Evolutionary conservation across 2,888 invertebrate genomes (phyloP).

Genomic region (Schizotus pectinicornis): DNA sequence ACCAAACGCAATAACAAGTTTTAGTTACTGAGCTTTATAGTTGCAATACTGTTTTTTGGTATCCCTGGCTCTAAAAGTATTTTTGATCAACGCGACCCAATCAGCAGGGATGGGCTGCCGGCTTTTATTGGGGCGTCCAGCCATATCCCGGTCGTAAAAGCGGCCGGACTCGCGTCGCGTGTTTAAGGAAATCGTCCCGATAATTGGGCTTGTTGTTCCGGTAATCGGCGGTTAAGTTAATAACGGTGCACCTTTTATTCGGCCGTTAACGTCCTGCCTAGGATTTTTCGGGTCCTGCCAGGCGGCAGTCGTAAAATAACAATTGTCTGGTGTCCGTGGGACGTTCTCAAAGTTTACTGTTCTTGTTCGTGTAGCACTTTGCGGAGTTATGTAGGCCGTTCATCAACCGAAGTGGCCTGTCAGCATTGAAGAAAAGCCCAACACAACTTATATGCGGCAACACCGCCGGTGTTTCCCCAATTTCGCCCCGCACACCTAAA

Average conservation of each 20-base stretch:
- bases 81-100: too few species aligned
- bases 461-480: not conserved
- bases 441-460: constrained; percentile 3
- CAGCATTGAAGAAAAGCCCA: constrained; percentile 29
- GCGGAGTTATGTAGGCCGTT: constrained; percentile 47
- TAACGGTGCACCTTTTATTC: constrained; percentile 1
- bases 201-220: constrained; percentile 3
- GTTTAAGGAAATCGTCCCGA: not conserved
- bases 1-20: too few species aligned
- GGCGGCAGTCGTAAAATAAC: constrained; percentile 16
- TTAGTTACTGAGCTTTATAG: too few species aligned
- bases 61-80: too few species aligned
- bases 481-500: constrained; percentile 1
- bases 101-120: too few species aligned
- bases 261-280: not conserved
- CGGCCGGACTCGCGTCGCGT: too few species aligned
- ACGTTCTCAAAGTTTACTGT: constrained; percentile 22
- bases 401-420: constrained; percentile 50
- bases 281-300: not conserved
- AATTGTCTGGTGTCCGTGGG: constrained; percentile 18
- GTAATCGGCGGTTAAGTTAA: constrained; percentile 8
- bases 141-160: too few species aligned
- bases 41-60: too few species aligned
- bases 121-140: too few species aligned
- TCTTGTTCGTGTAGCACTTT: constrained; percentile 38